Evolutionary conservation across 1,140 invertebrate species (phyloP).

Genomic region (Apis laboriosa): DNA sequence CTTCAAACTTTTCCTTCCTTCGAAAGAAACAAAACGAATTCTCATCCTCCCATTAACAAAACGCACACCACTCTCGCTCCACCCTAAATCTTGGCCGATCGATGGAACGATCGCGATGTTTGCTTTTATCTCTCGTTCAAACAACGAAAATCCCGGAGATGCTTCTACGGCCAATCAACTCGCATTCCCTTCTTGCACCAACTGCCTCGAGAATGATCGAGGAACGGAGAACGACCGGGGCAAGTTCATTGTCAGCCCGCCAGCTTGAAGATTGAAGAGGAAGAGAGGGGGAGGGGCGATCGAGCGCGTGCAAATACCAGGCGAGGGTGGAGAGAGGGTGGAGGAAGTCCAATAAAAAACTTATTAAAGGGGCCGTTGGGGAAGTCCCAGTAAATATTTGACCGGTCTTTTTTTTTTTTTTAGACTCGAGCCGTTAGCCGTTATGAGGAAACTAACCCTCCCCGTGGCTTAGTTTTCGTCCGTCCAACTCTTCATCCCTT

Average conservation of each 20-base stretch:
- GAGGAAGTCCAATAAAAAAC: slow-evolving; percentile 73
- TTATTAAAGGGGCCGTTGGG: slow-evolving; percentile 66
- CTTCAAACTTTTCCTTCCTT: no score
- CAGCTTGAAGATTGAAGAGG: slow-evolving; percentile 7
- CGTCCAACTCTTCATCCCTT: slow-evolving; percentile 20
- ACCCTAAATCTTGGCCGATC: not conserved
- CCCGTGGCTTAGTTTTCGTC: not conserved
- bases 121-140: slow-evolving; percentile 22
- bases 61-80: not conserved
- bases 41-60: not conserved
- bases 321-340: slow-evolving; percentile 51
- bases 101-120: slow-evolving; percentile 17
- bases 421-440: slow-evolving; percentile 1
- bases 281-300: slow-evolving; percentile 30
- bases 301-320: slow-evolving; percentile 61
- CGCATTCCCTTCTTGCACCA: slow-evolving; percentile 36
- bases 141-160: slow-evolving; percentile 29
- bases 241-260: slow-evolving; percentile 43
- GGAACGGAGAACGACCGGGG: not conserved
- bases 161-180: slow-evolving; percentile 43
- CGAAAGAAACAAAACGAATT: not conserved
- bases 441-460: slow-evolving; percentile 63
- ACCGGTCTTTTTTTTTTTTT: slow-evolving; percentile 56
- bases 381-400: slow-evolving; percentile 71
- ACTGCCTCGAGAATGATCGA: slow-evolving; percentile 10